phyloP scores from a whole-genome alignment of 2,888 invertebrate species.

The Beris morrisii region DNA sequence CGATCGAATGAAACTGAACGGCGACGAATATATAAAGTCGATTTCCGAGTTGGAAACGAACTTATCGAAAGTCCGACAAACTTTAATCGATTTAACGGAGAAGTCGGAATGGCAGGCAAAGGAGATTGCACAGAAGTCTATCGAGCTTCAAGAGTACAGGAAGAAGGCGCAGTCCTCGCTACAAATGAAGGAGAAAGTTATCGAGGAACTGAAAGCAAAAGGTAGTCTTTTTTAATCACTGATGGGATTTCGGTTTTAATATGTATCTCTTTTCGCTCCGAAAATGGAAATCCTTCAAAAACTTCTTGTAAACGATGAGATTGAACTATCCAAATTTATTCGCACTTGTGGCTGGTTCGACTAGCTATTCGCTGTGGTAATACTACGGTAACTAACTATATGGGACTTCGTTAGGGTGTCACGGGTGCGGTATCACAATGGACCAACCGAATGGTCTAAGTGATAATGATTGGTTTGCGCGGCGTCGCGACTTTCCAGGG shows the following conservation, averaged over 20 bases:
- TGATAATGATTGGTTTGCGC: no score
- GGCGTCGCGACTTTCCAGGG: no score
- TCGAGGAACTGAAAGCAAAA: constrained; percentile 61
- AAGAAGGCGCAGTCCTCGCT: constrained; percentile 77
- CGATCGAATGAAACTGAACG: constrained; percentile 42
- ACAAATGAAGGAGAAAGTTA: constrained; percentile 75
- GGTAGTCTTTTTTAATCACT: neutral
- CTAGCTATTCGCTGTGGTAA: no score
- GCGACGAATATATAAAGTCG: constrained; percentile 49
- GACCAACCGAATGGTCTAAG: no score
- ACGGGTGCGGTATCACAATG: no score
- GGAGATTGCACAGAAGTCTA: constrained; percentile 56
- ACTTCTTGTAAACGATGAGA: no score
- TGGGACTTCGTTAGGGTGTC: no score
- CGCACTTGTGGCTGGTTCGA: no score
- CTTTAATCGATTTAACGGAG: constrained; percentile 56
- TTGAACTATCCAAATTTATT: no score
- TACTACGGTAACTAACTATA: no score
- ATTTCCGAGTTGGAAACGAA: constrained; percentile 53
- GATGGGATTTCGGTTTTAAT: neutral
- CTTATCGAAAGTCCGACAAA: constrained; percentile 56
- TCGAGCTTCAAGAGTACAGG: constrained; percentile 74
- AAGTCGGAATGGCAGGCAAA: constrained; percentile 57
- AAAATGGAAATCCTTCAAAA: no score
- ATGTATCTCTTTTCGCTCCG: no score